Evolutionary conservation across 2,888 invertebrate species (phyloP).

Genomic region (Apoda limacodes): DNA sequence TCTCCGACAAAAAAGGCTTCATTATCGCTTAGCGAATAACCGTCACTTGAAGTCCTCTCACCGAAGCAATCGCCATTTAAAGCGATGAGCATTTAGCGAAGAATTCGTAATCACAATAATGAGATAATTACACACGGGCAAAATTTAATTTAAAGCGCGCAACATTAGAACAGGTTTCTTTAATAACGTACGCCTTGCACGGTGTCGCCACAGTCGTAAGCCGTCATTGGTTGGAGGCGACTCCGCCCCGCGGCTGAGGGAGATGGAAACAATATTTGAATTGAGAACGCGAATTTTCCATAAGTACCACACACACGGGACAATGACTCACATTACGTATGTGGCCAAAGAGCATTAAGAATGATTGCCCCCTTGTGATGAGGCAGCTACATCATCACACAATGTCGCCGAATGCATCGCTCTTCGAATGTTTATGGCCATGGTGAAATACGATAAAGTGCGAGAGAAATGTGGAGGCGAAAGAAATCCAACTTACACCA

Average conservation of each 20-base stretch:
- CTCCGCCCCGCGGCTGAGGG: constrained; percentile 68
- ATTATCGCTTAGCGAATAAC: constrained; percentile 41
- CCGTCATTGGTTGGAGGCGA: constrained; percentile 64
- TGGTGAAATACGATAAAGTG: constrained; percentile 63
- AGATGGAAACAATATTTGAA: constrained; percentile 68
- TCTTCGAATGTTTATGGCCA: constrained; percentile 52
- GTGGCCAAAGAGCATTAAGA: constrained; percentile 67
- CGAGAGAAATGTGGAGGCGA: constrained; percentile 56
- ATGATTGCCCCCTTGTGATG: constrained; percentile 69
- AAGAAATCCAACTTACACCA: constrained; percentile 59
- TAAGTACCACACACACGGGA: constrained; percentile 65
- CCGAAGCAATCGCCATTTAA: constrained; percentile 55
- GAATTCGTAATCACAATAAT: constrained; percentile 69
- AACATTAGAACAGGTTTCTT: constrained; percentile 71
- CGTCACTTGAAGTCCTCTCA: constrained; percentile 38
- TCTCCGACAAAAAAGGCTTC: constrained; percentile 30
- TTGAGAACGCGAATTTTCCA: constrained; percentile 71
- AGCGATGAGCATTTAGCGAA: constrained; percentile 62
- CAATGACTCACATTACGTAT: constrained; percentile 70
- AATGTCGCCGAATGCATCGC: constrained; percentile 60
- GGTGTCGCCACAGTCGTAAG: constrained; percentile 62
- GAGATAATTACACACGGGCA: constrained; percentile 70
- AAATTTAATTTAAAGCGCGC: constrained; percentile 70
- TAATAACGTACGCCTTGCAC: constrained; percentile 69
- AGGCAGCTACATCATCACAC: constrained; percentile 64